These are phyloP conservation scores for Hirtodrosophila histrioides DNA, from an alignment of 2,888 invertebrate species.

Conservation along the genomic window DNA sequence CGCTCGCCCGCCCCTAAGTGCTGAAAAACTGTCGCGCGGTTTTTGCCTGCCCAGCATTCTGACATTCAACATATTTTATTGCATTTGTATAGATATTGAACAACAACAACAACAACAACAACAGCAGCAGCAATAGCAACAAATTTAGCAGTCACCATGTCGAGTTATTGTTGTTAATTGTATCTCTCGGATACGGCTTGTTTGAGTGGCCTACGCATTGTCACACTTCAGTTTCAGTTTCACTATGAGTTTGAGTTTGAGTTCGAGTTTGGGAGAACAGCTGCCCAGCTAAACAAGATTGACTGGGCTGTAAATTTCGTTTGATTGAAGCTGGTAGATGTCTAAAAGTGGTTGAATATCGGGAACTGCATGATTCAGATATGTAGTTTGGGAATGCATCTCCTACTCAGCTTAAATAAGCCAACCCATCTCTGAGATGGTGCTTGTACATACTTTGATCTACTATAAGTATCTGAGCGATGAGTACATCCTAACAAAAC, in stretches of 20 bases:
- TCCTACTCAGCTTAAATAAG: too few species aligned
- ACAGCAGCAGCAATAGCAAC: constrained; percentile 6
- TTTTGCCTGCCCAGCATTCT: constrained; percentile 38
- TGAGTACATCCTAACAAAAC: too few species aligned
- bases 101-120: constrained; percentile 4
- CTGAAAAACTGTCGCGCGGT: constrained; percentile 43
- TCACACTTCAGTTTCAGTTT: constrained; percentile 65
- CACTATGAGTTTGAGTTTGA: neutral
- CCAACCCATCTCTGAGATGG: too few species aligned
- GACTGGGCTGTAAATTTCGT: neutral
- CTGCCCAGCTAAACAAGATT: constrained; percentile 24
- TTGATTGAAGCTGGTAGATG: neutral
- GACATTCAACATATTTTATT: constrained; percentile 72
- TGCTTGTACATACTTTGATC: too few species aligned
- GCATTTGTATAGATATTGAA: constrained; percentile 51
- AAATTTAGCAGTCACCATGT: constrained; percentile 35
- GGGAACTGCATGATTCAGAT: too few species aligned
- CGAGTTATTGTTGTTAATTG: constrained; percentile 64
- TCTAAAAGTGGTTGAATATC: too few species aligned
- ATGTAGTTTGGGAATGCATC: neutral
- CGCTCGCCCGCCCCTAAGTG: constrained; percentile 45
- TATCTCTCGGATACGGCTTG: constrained; percentile 49
- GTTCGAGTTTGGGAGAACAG: constrained; percentile 5
- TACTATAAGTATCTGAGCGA: too few species aligned
- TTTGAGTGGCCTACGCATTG: constrained; percentile 61